phyloP scores from a whole-genome alignment of 2,113 vertebrate genomes.

The Mus pahari region DNA sequence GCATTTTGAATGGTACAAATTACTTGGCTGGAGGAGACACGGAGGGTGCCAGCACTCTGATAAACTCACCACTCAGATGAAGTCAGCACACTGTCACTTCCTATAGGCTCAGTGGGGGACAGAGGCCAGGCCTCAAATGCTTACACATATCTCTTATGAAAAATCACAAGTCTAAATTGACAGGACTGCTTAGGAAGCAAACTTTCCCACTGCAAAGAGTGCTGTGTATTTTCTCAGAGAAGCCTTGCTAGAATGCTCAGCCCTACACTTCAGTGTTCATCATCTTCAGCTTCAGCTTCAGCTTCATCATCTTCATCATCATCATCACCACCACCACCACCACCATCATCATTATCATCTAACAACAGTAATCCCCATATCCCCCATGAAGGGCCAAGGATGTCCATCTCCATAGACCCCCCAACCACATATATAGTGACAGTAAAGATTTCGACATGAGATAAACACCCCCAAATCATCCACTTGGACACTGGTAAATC shows the following conservation, averaged over 20 bases:
- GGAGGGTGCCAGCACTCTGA: slow-evolving; percentile 32
- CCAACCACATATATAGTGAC: background rate
- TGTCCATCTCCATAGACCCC: background rate
- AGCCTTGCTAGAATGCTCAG: no score
- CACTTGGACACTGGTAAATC: background rate
- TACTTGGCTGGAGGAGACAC: slow-evolving; percentile 64
- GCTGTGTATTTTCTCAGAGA: background rate
- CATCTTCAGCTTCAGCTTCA: background rate
- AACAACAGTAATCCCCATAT: background rate
- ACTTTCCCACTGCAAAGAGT: background rate
- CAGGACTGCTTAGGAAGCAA: background rate
- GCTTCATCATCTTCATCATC: background rate
- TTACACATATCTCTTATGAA: background rate
- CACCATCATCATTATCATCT: background rate
- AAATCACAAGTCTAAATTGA: background rate
- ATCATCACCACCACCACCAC: background rate
- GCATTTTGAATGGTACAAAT: slow-evolving; percentile 75
- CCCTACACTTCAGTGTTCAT: background rate
- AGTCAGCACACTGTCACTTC: background rate
- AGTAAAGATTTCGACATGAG: background rate
- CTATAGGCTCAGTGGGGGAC: background rate
- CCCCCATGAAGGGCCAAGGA: background rate
- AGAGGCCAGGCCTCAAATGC: background rate
- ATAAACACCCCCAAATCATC: background rate
- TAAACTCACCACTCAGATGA: slow-evolving; percentile 30